phyloP scores from a whole-genome alignment of 2,888 invertebrate genomes.

The Drosophila paucipuncta region DNA sequence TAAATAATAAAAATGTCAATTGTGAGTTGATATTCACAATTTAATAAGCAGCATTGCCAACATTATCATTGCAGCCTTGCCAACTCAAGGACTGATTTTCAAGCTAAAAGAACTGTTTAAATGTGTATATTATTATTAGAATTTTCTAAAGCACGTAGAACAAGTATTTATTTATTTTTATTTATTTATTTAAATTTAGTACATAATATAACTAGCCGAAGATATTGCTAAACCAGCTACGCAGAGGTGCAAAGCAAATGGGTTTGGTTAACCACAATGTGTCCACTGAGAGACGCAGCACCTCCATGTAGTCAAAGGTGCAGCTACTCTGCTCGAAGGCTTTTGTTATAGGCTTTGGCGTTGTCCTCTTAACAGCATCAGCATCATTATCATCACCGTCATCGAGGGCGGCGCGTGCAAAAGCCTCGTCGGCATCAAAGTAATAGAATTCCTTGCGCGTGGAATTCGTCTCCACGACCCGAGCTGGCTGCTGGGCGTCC shows the following conservation, averaged over 20 bases:
- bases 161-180: neutral
- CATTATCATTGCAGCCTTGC: too few relatives aligned
- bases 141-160: neutral
- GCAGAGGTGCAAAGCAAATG: constrained; percentile 77
- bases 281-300: constrained; percentile 80
- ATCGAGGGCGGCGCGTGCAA: constrained; percentile 62
- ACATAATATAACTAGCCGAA: constrained; percentile 61
- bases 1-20: neutral
- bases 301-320: constrained; percentile 79
- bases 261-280: constrained; percentile 82
- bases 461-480: constrained; percentile 81
- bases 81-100: too few relatives aligned
- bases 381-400: constrained; percentile 43
- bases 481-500: constrained; percentile 73
- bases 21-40: neutral
- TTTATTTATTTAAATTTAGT: neutral
- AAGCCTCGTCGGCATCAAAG: constrained; percentile 72
- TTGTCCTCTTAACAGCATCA: constrained; percentile 12
- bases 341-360: constrained; percentile 44
- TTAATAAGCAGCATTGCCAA: too few relatives aligned
- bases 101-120: neutral
- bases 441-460: constrained; percentile 82
- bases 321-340: constrained; percentile 78
- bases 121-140: neutral
- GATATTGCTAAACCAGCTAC: constrained; percentile 80